A percentile compares a stretch with the other conserved stretches of the same genome.
Conservation (phyloP, 2,888 invertebrate species). For the Ophraella communa region DNA sequence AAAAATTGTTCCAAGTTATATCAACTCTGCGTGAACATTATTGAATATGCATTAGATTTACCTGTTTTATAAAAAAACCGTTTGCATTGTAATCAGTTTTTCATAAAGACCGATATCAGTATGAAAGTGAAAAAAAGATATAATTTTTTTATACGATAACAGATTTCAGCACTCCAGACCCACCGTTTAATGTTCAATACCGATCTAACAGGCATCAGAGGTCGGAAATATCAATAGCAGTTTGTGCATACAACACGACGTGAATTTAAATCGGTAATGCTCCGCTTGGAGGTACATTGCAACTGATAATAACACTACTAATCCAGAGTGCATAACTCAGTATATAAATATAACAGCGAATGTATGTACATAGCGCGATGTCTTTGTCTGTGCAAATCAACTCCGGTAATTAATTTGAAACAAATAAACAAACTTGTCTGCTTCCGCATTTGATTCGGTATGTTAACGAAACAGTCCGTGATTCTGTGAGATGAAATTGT, state of each 20-base stretch:
- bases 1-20: no score
- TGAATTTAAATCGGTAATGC: neutral
- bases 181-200: neutral
- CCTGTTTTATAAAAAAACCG: no score
- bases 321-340: neutral
- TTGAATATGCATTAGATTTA: no score
- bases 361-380: neutral
- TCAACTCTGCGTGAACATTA: no score
- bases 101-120: no score
- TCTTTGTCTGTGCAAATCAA: slow-evolving; percentile 3
- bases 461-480: neutral
- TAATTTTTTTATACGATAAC: no score
- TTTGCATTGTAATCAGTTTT: no score
- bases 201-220: neutral
- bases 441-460: neutral
- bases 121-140: no score
- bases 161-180: no score
- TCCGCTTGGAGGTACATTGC: neutral
- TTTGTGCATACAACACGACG: neutral
- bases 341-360: neutral
- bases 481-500: neutral
- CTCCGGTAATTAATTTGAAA: neutral
- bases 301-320: neutral
- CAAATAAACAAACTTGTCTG: neutral
- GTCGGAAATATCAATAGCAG: slow-evolving; percentile 2